Percentiles rank a stretch among this genome's conserved stretches.
Evolutionary conservation across 2,888 invertebrate species (phyloP).

Genomic region (Netelia inedita): DNA sequence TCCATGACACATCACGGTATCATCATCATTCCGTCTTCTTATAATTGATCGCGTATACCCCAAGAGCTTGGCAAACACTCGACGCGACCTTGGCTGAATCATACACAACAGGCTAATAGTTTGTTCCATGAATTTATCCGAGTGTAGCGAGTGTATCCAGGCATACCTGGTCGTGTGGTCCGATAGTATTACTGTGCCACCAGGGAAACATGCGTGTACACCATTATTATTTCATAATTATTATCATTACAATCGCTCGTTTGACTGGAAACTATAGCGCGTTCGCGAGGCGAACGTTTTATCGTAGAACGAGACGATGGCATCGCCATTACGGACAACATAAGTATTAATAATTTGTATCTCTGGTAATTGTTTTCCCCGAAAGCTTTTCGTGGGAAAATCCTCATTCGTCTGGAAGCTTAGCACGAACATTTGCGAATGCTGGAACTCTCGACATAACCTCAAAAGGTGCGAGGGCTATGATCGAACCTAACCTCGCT

Average conservation of each 20-base stretch:
- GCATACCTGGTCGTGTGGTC: constrained; percentile 4
- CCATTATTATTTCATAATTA: constrained; percentile 59
- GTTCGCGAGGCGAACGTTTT: constrained; percentile 8
- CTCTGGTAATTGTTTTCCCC: constrained; percentile 19
- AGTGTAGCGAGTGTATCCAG: constrained; percentile 19
- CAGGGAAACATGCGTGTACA: constrained; percentile 19
- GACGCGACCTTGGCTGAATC: constrained; percentile 61
- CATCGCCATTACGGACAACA: constrained; percentile 23
- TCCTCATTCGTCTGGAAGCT: background rate
- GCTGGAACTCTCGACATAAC: too few species aligned
- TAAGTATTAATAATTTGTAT: constrained; percentile 37
- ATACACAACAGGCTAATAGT: constrained; percentile 39
- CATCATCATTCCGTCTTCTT: constrained; percentile 42
- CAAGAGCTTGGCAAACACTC: constrained; percentile 38
- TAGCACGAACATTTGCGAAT: too few species aligned
- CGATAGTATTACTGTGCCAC: constrained; percentile 33
- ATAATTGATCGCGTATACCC: constrained; percentile 57
- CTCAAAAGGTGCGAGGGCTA: background rate
- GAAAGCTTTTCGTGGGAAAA: constrained; percentile 39
- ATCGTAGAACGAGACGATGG: background rate
- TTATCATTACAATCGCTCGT: constrained; percentile 40
- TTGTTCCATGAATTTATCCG: constrained; percentile 24
- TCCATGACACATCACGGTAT: constrained; percentile 40
- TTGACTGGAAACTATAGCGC: constrained; percentile 12
- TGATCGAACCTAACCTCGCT: background rate